Base-by-base conservation (phyloP, 92 coral and sea anemone species). In the Porites lobata region DNA sequence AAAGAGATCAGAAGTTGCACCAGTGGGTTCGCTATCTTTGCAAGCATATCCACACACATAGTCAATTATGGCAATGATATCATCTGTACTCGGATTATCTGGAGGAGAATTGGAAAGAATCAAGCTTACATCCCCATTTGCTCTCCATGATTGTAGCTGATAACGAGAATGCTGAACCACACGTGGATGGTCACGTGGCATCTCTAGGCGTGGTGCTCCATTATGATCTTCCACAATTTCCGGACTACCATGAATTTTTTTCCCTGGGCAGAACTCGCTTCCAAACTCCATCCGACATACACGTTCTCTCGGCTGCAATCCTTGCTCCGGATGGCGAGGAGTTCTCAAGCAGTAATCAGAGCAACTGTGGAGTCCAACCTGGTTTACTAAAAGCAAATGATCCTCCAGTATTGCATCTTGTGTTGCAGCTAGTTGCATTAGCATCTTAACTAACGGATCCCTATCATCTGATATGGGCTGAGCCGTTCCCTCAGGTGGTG, bases 1-100 rank as follows among this genome's bases (percentile, higher is more conserved):
- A 21, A 21, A 21, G 22, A 21, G 22, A 21, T 21, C 22, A 21
- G 22, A 21, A 51, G 91, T 87, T 26, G 87, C 90, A 22, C 87
- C 91, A 52, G 91, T 88, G 17, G 91, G 83, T 70, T 80, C 83
- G 38, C 62, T 88, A 50, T 51, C 87, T 58, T 88, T 88, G 65
- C 91, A 88, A 1, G 87, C 91, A 81, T 65, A 87, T 5, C 85
- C 85, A 77, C 76, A 75, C 53, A 65, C 89, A 76, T 76, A 85
- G 76, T 85, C 89, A 47, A 50, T 63, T 18, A 85, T 63, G 18
- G 85, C 90, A 13, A 78, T 70, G 58, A 86, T 69, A 5, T 87
- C 90, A 87, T 87, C 77, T 72, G 90, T 78, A 58, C 85, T 87
- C 19, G 90, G 90, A 20, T 13, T 65, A 78, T 86, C 90, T 1